phyloP scores from a whole-genome alignment of 1,140 invertebrate species.

The Drosophila sp. region DNA sequence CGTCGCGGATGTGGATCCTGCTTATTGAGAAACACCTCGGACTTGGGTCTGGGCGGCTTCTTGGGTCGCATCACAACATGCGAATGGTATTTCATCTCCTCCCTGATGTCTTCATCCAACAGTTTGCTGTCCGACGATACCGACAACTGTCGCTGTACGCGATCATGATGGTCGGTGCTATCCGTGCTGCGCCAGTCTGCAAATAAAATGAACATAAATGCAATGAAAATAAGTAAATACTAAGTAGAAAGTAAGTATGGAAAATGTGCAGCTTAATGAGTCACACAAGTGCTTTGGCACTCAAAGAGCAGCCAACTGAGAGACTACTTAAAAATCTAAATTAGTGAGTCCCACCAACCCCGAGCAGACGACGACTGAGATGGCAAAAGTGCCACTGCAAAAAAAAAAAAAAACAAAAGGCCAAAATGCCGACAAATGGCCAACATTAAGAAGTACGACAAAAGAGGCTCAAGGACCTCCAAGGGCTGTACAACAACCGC shows the following conservation, averaged over 20 bases:
- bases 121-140: conserved; percentile 96
- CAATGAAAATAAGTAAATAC: too few species aligned
- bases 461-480: conserved; percentile 18
- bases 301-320: conserved; percentile 21
- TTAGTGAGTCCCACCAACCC: conserved; percentile 45
- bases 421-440: conserved; percentile 60
- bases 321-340: conserved; percentile 68
- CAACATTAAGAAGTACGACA: conserved; percentile 4
- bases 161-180: conserved; percentile 88
- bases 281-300: conserved; percentile 42
- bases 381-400: conserved; percentile 24
- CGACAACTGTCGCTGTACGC: conserved; percentile 93
- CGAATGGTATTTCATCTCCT: conserved; percentile 88
- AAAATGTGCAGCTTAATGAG: conserved; percentile 71
- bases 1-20: conserved; percentile 88
- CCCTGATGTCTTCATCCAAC: conserved; percentile 92
- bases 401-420: conserved; percentile 38
- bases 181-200: conserved; percentile 91
- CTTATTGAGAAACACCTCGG: conserved; percentile 92
- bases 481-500: conserved; percentile 34
- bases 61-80: conserved; percentile 94
- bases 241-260: conserved; percentile 12
- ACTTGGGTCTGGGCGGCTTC: conserved; percentile 94
- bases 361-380: conserved; percentile 19
- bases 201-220: conserved; percentile 59